A percentile compares a stretch with the other conserved stretches of the same genome.
Evolutionary conservation across 2,113 vertebrate genomes (phyloP).

Genomic region (Pelusios castaneus): DNA sequence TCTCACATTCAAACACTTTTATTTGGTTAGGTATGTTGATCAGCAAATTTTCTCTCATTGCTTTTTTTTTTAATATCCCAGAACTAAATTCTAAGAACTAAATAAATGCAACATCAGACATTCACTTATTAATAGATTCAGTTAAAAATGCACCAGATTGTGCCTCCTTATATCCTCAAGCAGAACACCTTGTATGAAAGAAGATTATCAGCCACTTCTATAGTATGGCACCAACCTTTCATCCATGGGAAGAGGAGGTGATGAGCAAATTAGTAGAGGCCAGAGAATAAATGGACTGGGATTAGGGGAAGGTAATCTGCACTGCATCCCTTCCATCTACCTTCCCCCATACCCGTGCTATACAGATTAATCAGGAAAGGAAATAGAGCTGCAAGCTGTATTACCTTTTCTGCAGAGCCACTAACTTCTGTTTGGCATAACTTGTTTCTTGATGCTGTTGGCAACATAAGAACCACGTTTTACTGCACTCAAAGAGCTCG

Average conservation of each 20-base stretch:
- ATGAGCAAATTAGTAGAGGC: not conserved
- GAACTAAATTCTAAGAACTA: not conserved
- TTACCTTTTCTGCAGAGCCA: not conserved
- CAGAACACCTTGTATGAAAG: not conserved
- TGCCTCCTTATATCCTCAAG: not conserved
- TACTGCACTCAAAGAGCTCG: not conserved
- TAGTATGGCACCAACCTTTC: not conserved
- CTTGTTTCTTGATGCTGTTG: not conserved
- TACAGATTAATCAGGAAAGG: not conserved
- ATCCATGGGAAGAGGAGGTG: not conserved
- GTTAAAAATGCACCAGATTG: not conserved
- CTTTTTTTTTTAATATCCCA: not conserved
- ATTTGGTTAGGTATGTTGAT: not conserved
- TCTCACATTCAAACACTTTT: not conserved
- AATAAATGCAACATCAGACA: not conserved
- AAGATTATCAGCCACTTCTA: not conserved
- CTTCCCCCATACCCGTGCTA: not conserved
- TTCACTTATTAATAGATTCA: not conserved
- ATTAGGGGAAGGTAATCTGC: not conserved
- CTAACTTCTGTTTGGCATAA: not conserved
- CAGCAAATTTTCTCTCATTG: not conserved
- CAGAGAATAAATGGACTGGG: not conserved
- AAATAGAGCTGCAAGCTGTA: not conserved
- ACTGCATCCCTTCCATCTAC: not conserved
- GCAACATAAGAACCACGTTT: not conserved